phyloP scores from a whole-genome alignment of 2,113 vertebrate genomes.

The Poeciliopsis prolifica region DNA sequence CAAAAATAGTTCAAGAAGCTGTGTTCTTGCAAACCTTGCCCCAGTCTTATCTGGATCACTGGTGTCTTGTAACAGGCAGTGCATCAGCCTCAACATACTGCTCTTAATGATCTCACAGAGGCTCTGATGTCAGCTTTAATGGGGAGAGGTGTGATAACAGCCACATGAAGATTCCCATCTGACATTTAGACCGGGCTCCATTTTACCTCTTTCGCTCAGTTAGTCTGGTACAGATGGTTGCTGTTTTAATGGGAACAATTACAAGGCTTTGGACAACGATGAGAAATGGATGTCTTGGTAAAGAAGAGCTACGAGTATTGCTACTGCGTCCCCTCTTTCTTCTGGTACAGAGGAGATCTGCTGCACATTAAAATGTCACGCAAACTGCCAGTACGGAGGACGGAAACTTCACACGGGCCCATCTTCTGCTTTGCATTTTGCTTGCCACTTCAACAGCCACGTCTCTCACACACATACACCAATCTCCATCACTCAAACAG shows the following conservation, averaged over 20 bases:
- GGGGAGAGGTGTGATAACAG: conserved; percentile 62
- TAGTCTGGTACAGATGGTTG: conserved; percentile 41
- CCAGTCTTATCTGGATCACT: conserved; percentile 28
- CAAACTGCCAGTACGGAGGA: conserved; percentile 7
- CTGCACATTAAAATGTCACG: conserved; percentile 9
- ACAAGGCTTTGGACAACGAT: conserved; percentile 27
- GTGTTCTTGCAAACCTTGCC: conserved; percentile 14
- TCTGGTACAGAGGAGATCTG: not conserved
- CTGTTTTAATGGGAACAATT: conserved; percentile 54
- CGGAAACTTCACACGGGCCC: conserved; percentile 1
- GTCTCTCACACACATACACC: conserved; percentile 66
- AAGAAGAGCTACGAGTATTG: conserved; percentile 3
- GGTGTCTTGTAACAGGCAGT: conserved; percentile 36
- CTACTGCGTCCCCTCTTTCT: not conserved
- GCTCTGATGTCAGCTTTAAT: conserved; percentile 59
- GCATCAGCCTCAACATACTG: conserved; percentile 28
- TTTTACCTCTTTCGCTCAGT: conserved; percentile 46
- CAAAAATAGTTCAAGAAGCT: conserved; percentile 1
- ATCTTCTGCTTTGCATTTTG: conserved; percentile 57
- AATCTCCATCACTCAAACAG: conserved; percentile 68
- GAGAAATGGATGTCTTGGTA: conserved; percentile 30
- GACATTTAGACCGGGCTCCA: conserved; percentile 53
- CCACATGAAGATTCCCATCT: conserved; percentile 56
- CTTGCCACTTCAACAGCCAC: conserved; percentile 49
- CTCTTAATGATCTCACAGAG: conserved; percentile 57